These are phyloP conservation scores for Oxyura jamaicensis DNA, from an alignment of 2,113 vertebrate genomes.

Conservation along the genomic window DNA sequence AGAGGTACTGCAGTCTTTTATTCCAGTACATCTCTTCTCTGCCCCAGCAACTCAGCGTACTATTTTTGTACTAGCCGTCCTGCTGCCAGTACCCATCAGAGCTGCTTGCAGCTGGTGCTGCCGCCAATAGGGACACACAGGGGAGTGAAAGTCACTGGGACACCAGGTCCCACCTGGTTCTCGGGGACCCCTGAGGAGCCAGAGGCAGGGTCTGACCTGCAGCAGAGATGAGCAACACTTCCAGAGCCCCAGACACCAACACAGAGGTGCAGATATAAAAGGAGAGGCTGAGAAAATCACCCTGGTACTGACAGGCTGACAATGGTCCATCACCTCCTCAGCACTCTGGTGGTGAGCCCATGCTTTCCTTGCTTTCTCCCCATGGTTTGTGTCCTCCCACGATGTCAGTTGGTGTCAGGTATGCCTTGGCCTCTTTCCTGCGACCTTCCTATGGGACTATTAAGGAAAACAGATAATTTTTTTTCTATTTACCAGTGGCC, in stretches of 20 bases:
- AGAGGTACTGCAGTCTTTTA: neutral
- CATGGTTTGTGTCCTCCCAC: neutral
- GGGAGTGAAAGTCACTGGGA: neutral
- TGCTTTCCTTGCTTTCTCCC: neutral
- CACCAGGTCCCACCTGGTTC: neutral
- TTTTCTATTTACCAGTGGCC: neutral
- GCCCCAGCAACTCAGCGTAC: neutral
- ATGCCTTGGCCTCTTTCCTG: neutral
- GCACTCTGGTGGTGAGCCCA: neutral
- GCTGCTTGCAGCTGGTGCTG: neutral
- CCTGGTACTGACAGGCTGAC: no score
- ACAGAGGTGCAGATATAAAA: neutral
- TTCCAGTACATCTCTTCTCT: neutral
- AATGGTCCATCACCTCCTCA: neutral
- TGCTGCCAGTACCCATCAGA: neutral
- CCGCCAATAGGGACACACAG: rapidly evolving
- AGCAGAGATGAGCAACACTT: neutral
- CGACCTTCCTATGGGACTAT: constrained; percentile 16
- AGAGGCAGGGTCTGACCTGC: neutral
- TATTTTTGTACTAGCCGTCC: neutral
- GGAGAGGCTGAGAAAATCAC: no score
- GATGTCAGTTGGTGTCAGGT: neutral
- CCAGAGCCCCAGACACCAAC: neutral
- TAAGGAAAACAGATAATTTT: constrained; percentile 38
- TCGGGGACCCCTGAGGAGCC: neutral